Conservation (phyloP, 2,797 vertebrate genomes). For the Microctenopoma steveboyesi region DNA sequence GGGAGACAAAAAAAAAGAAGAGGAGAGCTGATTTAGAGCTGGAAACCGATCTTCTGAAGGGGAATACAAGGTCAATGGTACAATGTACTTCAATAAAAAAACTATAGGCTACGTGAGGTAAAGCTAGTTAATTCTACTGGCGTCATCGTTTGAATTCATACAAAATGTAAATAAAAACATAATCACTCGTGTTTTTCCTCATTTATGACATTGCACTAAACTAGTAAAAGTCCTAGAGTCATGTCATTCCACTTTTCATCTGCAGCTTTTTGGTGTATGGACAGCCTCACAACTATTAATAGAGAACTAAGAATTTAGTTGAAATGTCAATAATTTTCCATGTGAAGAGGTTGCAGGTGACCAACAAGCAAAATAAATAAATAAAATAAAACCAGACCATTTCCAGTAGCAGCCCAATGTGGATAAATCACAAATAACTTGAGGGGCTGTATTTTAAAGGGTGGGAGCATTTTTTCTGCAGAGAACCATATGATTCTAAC, state of each 20-base stretch:
- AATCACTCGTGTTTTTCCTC: neutral
- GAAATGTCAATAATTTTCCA: neutral
- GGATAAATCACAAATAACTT: neutral
- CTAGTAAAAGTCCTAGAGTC: neutral
- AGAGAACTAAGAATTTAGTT: neutral
- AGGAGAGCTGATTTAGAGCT: conserved; percentile 38
- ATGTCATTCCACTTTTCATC: neutral
- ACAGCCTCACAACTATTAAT: neutral
- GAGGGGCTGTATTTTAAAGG: conserved; percentile 1
- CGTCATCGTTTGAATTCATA: neutral
- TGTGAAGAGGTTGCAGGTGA: neutral
- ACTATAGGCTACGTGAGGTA: neutral
- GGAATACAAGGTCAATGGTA: conserved; percentile 19
- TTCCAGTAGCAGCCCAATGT: neutral
- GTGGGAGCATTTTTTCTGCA: neutral
- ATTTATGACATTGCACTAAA: neutral
- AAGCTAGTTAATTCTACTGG: neutral
- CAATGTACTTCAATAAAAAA: neutral
- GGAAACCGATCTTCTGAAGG: conserved; percentile 39
- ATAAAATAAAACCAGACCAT: neutral
- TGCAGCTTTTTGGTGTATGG: neutral
- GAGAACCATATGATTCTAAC: conserved; percentile 24
- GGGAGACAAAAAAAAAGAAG: conserved; percentile 47
- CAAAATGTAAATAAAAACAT: no score
- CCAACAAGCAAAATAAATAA: neutral